Evolutionary conservation across 1,140 invertebrate genomes (phyloP), one percentile per base, ranked within the genome.

Genomic region (Brachionus rubens): DNA sequence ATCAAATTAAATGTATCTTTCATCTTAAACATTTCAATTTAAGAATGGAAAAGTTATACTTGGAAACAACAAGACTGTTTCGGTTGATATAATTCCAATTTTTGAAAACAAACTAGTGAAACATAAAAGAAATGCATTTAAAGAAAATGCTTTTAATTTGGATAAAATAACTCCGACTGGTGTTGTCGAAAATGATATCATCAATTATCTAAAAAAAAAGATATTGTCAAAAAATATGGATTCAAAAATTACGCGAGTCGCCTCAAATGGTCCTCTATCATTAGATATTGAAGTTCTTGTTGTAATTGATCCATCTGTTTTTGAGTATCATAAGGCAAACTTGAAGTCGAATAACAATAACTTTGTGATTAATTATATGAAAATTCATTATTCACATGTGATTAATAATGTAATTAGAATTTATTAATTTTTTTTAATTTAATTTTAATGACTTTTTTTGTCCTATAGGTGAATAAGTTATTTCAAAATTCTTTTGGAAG

Each of bases 341-440:
- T 30, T 54, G 33, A 28, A 54, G 33, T 28, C 52, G 12, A 3
- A 12, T 14, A 54, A 28, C 16, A 24, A 54, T 28, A 54, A n/a
- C 3, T n/a, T 54, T 12, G 24, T 54, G 12, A 28, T 54, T 10
- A 33, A 7, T 28, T 54, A 54, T 54, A 54, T 54, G 52, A 54
- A 54, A 54, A 54, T 54, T 28, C 33, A 54, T 28, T 54, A 54
- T n/a, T 54, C 52, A 28, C 52, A 54, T 54, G 21, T 54, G 28
- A 54, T 54, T 14, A 54, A 54, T 14, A 28, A 54, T 54, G 52
- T 54, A 54, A 54, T 28, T 10, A 2, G 7, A 48, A 48, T 19
- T n/a, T 19, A 48, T 19, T 3, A 4, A 9, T 21, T 21, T 50
- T 50, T 50, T 50, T n/a, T 50, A 21, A 0, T 30, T 16, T 12